A percentile compares a stretch with the other conserved stretches of the same genome.
Conservation (phyloP, 2,888 invertebrate genomes). For the Eurois occulta region DNA sequence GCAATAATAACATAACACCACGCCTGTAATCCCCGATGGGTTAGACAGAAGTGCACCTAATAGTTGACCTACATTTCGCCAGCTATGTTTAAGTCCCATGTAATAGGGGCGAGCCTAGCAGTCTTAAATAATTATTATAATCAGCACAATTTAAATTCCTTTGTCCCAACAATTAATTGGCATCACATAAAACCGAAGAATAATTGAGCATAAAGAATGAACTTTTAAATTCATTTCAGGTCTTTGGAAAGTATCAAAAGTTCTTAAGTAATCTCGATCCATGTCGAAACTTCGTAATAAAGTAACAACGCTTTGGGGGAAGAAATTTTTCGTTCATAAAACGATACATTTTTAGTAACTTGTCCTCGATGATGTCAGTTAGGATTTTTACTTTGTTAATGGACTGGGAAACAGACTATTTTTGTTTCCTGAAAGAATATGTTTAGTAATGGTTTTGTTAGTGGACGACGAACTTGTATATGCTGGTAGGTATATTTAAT, state of each 20-base stretch:
- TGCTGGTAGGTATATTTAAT: not conserved
- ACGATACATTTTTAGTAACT: conserved; percentile 70
- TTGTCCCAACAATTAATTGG: conserved; percentile 51
- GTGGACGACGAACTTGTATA: not conserved
- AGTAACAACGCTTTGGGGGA: conserved; percentile 75
- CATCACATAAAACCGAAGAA: conserved; percentile 55
- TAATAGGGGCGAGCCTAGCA: not conserved
- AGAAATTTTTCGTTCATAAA: conserved; percentile 63
- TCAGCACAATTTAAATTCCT: conserved; percentile 36
- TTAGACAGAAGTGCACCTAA: not conserved
- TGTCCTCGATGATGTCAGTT: conserved; percentile 27
- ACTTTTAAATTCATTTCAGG: conserved; percentile 76
- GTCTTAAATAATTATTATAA: conserved; percentile 6
- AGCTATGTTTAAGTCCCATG: not conserved
- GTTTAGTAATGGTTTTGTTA: not conserved
- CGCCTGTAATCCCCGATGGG: not conserved
- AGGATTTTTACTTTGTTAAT: conserved; percentile 6
- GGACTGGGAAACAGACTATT: not conserved
- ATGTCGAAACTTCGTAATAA: conserved; percentile 81
- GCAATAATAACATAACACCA: not conserved
- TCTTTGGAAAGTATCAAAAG: conserved; percentile 76
- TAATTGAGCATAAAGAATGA: conserved; percentile 63
- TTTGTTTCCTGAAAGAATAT: not conserved
- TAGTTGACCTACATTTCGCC: not conserved
- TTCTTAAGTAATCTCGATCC: conserved; percentile 81